A percentile compares a stretch with the other conserved stretches of the same genome.
Conservation (phyloP, 23 tunicate genomes). For the Clavelina lepadiformis region DNA sequence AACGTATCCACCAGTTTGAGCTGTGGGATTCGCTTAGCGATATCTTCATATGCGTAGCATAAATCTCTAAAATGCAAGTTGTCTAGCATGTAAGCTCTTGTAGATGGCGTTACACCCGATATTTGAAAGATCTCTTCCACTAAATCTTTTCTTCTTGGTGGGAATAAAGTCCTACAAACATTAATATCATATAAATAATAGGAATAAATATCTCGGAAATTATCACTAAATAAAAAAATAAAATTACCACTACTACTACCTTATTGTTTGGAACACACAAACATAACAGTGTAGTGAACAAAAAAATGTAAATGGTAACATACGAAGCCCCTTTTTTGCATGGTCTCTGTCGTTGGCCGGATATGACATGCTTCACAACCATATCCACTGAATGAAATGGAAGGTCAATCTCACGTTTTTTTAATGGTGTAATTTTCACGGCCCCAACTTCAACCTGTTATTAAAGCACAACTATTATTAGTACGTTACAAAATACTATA, state of each 20-base stretch:
- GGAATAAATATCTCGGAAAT: neutral
- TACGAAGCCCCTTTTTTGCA: constrained; percentile 48
- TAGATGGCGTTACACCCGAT: constrained; percentile 43
- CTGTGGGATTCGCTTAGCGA: constrained; percentile 66
- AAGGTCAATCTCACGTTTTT: constrained; percentile 34
- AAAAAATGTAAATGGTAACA: constrained; percentile 7
- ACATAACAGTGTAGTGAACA: neutral
- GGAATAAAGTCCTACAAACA: constrained; percentile 50
- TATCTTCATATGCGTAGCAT: constrained; percentile 78
- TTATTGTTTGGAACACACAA: neutral
- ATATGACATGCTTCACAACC: constrained; percentile 71
- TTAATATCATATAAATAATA: too few relatives aligned
- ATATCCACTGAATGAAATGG: constrained; percentile 67
- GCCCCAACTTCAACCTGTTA: constrained; percentile 65
- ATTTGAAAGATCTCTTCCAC: constrained; percentile 43
- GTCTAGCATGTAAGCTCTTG: constrained; percentile 14
- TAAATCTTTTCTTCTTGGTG: constrained; percentile 50
- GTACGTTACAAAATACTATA: too few relatives aligned
- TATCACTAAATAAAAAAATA: neutral
- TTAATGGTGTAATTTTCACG: constrained; percentile 61
- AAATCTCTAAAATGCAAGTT: constrained; percentile 66
- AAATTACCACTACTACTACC: neutral
- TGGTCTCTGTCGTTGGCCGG: constrained; percentile 24
- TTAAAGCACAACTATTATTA: neutral
- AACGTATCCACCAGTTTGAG: constrained; percentile 58